Conservation (phyloP, 2,797 vertebrate species). For the Brachyalestes nurse region DNA sequence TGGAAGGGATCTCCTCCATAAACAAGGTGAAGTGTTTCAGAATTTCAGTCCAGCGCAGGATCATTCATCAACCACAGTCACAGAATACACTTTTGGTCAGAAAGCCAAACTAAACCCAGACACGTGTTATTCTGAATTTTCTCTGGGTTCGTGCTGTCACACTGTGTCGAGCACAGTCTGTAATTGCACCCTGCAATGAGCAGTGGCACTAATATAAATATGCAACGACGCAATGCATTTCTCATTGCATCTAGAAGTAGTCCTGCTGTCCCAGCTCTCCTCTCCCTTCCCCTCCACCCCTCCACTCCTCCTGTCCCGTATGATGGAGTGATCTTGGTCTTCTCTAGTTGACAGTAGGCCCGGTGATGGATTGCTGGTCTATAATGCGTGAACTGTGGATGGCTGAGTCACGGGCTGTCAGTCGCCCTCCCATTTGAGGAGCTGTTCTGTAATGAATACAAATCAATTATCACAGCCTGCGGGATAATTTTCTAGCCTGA, state of each 20-base stretch:
- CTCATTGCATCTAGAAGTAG: not conserved
- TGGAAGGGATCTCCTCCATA: not conserved
- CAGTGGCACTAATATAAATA: conserved; percentile 3
- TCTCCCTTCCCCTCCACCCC: not conserved
- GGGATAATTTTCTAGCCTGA: not conserved
- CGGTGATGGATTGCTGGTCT: conserved; percentile 31
- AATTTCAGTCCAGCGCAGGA: not conserved
- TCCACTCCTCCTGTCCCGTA: conserved; percentile 15
- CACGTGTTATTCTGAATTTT: not conserved
- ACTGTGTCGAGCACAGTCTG: not conserved
- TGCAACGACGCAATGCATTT: not conserved
- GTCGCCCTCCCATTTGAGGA: not conserved
- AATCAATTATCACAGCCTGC: not conserved
- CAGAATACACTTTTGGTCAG: not conserved
- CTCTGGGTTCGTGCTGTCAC: not conserved
- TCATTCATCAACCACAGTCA: not conserved
- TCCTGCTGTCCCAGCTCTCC: not conserved
- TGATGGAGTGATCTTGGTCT: conserved; percentile 44
- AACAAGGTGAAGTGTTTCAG: not conserved
- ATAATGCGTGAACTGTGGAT: conserved; percentile 44
- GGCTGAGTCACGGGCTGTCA: conserved; percentile 23
- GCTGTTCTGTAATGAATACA: conserved; percentile 24
- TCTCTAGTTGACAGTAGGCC: conserved; percentile 26
- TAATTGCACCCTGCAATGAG: not conserved
- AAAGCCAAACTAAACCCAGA: not conserved